These are phyloP conservation scores for Lucinisca nassula DNA, from an alignment of 2,888 invertebrate species.

Conservation along the genomic window DNA sequence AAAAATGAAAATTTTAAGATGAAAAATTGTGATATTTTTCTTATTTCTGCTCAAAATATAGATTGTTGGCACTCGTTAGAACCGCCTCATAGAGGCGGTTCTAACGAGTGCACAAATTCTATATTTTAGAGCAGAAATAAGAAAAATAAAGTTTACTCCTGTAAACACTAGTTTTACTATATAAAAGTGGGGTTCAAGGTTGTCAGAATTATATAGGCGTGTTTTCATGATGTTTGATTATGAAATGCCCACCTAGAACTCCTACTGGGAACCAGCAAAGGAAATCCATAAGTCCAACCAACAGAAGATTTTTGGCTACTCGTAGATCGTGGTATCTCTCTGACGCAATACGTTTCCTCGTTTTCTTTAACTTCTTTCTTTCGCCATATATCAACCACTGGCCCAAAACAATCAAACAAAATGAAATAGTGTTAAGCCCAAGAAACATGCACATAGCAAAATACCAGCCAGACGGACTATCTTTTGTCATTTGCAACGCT, in stretches of 20 bases:
- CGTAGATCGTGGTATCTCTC: slow-evolving; percentile 61
- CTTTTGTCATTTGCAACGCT: slow-evolving; percentile 84
- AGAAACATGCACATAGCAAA: slow-evolving; percentile 85
- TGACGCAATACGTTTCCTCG: background rate
- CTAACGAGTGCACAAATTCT: no score
- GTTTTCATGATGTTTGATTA: no score
- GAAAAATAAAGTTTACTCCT: no score
- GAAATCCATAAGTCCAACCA: slow-evolving; percentile 82
- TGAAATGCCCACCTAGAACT: slow-evolving; percentile 57
- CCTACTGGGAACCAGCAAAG: slow-evolving; percentile 83
- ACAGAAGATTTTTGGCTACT: slow-evolving; percentile 81
- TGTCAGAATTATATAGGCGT: no score
- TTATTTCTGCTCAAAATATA: no score
- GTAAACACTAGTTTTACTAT: no score
- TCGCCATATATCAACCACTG: slow-evolving; percentile 85
- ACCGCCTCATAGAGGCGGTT: no score
- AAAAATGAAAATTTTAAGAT: no score
- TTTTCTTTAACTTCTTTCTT: slow-evolving; percentile 29
- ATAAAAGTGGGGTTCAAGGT: no score
- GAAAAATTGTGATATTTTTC: no score
- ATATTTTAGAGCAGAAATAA: no score
- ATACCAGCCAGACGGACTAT: slow-evolving; percentile 85
- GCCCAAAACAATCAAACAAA: slow-evolving; percentile 81
- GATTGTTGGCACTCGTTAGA: no score
- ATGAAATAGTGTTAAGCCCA: slow-evolving; percentile 81